These are phyloP conservation scores for Osmoderma eremita DNA, from an alignment of 2,888 invertebrate genomes.

Conservation along the genomic window DNA sequence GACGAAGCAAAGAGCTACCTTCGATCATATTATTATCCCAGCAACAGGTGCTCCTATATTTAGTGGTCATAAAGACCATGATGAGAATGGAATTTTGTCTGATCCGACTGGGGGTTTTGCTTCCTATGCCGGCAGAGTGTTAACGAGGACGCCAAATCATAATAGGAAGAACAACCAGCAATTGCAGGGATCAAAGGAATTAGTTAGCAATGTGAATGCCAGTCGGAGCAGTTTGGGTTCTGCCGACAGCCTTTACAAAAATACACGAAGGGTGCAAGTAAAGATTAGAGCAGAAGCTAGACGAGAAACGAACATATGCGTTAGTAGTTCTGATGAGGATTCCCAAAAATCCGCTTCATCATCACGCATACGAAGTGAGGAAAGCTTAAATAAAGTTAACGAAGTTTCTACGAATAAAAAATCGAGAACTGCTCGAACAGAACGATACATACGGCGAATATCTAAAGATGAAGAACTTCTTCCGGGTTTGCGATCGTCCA, in stretches of 20 bases:
- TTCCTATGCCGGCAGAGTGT: constrained; percentile 51
- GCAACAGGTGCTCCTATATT: constrained; percentile 43
- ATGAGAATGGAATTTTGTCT: constrained; percentile 69
- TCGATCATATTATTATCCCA: constrained; percentile 72
- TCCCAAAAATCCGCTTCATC: constrained; percentile 76
- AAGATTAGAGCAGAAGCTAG: constrained; percentile 75
- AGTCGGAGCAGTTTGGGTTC: constrained; percentile 56
- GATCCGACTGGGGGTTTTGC: constrained; percentile 66
- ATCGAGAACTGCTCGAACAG: constrained; percentile 80
- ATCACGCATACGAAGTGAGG: constrained; percentile 75
- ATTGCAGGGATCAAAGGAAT: constrained; percentile 39
- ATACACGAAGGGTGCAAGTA: constrained; percentile 69
- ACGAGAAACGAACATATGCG: constrained; percentile 69
- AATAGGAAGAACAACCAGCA: constrained; percentile 61
- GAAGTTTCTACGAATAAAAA: constrained; percentile 71
- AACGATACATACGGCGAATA: constrained; percentile 80
- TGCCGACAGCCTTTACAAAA: constrained; percentile 67
- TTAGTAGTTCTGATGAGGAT: constrained; percentile 77
- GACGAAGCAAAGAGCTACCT: constrained; percentile 68
- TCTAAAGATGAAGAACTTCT: constrained; percentile 75
- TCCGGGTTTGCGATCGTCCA: constrained; percentile 58
- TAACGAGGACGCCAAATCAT: constrained; percentile 51
- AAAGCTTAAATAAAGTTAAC: constrained; percentile 67
- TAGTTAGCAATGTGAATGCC: constrained; percentile 24
- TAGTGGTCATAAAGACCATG: constrained; percentile 50